A percentile compares a stretch with the other conserved stretches of the same genome.
These are phyloP conservation scores for Vanessa cardui DNA, from an alignment of 2,888 invertebrate species.

Conservation along the genomic window DNA sequence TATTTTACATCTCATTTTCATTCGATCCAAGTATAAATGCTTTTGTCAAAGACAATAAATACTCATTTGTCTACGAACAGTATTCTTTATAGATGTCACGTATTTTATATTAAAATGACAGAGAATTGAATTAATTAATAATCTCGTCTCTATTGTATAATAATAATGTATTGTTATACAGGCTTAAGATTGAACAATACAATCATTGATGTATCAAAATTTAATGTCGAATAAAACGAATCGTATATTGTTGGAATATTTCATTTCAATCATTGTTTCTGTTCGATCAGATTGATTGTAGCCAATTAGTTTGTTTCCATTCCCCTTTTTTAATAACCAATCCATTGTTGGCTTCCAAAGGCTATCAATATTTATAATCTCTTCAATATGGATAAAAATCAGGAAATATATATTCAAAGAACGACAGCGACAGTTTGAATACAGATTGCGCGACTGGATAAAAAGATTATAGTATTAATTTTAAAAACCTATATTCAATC, in stretches of 20 bases:
- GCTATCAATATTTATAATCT: conserved; percentile 38
- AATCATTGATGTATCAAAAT: conserved; percentile 17
- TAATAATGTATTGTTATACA: neutral
- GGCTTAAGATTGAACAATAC: conserved; percentile 14
- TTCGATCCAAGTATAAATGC: no score
- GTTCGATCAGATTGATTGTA: conserved; percentile 41
- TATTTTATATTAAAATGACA: no score
- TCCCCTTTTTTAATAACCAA: conserved; percentile 36
- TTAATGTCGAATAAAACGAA: conserved; percentile 27
- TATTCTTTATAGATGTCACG: no score
- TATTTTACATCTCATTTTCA: conserved; percentile 8
- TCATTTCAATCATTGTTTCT: conserved; percentile 42
- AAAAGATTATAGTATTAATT: neutral
- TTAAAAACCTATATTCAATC: neutral
- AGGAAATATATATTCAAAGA: neutral
- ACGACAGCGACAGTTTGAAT: conserved; percentile 7
- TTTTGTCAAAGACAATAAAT: no score
- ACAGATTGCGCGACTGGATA: neutral
- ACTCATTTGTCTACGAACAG: no score
- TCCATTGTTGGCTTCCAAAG: conserved; percentile 31
- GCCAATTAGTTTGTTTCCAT: conserved; percentile 41
- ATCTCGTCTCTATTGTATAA: neutral
- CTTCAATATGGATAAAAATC: conserved; percentile 1
- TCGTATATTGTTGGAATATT: conserved; percentile 32
- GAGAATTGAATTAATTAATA: neutral